phyloP scores from a whole-genome alignment of 2,113 vertebrate genomes.

The Vicugna pacos region DNA sequence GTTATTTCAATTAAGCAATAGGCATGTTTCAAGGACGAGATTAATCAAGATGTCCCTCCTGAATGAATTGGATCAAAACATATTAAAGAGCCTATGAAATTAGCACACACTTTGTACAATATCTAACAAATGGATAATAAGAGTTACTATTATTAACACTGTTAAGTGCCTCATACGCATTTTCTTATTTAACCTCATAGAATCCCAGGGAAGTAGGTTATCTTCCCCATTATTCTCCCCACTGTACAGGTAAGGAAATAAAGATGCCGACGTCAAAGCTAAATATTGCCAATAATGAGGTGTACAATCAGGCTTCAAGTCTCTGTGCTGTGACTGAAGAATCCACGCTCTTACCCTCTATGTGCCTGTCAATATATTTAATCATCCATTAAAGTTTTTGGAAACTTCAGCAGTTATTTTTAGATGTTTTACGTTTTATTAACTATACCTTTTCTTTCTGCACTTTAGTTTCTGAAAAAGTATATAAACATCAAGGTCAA shows the following conservation, averaged over 20 bases:
- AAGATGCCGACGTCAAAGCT: not conserved
- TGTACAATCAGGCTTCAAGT: not conserved
- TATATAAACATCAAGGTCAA: conserved; percentile 5
- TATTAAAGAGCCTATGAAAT: not conserved
- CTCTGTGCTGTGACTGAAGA: not conserved
- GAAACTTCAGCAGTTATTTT: not conserved
- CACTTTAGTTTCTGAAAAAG: not conserved
- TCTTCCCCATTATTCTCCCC: not conserved
- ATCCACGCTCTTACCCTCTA: not conserved
- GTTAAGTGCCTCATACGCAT: not conserved
- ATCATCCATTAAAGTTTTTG: not conserved
- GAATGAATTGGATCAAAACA: not conserved
- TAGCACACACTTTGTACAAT: not conserved
- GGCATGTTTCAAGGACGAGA: not conserved
- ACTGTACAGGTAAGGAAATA: not conserved
- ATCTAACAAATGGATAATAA: not conserved
- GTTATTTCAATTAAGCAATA: not conserved
- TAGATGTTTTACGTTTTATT: conserved; percentile 12
- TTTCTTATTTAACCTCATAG: not conserved
- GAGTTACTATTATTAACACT: not conserved
- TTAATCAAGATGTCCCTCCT: not conserved
- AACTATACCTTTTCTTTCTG: not conserved
- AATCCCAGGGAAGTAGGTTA: not conserved
- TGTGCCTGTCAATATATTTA: not conserved
- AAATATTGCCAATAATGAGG: not conserved